phyloP scores from a whole-genome alignment of 2,113 vertebrate species.

The Brachionichthys hirsutus region DNA sequence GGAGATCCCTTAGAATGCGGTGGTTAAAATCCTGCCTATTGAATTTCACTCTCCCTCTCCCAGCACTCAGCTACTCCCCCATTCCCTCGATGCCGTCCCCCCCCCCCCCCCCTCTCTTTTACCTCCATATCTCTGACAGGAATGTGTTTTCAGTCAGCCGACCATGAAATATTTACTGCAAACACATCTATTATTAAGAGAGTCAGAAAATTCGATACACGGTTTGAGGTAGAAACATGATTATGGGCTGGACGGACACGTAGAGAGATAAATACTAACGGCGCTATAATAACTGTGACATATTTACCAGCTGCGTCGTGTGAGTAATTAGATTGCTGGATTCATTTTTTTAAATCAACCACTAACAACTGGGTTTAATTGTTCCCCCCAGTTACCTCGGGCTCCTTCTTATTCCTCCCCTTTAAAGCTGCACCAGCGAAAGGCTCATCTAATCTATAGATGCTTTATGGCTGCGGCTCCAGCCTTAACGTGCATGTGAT shows the following conservation, averaged over 20 bases:
- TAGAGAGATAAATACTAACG: constrained; percentile 7
- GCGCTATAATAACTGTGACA: constrained; percentile 16
- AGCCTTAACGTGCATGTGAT: constrained; percentile 10
- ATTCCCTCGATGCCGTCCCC: constrained; percentile 21
- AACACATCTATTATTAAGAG: constrained; percentile 76
- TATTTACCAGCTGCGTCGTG: constrained; percentile 24
- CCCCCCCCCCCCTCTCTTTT: constrained; percentile 9
- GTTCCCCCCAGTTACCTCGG: neutral
- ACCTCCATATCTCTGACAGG: constrained; percentile 65
- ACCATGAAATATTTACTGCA: constrained; percentile 78
- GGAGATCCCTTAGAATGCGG: constrained; percentile 31
- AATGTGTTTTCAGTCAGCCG: constrained; percentile 66
- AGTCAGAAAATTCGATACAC: constrained; percentile 64
- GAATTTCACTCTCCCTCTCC: constrained; percentile 55
- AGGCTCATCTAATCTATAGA: constrained; percentile 28
- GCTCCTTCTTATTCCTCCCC: neutral
- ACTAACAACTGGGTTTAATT: constrained; percentile 40
- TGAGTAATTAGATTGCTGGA: neutral
- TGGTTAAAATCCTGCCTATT: constrained; percentile 50
- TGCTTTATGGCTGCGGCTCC: constrained; percentile 24
- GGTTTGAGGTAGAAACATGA: constrained; percentile 43
- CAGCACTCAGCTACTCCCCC: constrained; percentile 16
- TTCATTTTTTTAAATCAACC: constrained; percentile 18
- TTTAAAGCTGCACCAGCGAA: constrained; percentile 34
- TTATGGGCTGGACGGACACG: constrained; percentile 5